These are phyloP conservation scores for Dendrolimus kikuchii DNA, from an alignment of 1,140 invertebrate species.

Conservation along the genomic window DNA sequence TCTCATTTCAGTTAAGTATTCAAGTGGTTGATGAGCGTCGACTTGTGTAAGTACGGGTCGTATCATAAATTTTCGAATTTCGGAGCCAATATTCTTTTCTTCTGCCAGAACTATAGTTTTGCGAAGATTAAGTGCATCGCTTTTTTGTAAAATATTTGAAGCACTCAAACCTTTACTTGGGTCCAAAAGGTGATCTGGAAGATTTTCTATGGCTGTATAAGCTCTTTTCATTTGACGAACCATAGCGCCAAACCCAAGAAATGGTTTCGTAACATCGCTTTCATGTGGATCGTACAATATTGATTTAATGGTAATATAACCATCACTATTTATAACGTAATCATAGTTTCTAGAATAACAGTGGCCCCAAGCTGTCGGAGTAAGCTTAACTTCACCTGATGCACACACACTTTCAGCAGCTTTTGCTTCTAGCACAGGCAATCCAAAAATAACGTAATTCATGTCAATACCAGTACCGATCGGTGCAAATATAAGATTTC, in stretches of 20 bases:
- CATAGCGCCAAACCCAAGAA: slow-evolving; percentile 42
- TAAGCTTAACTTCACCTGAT: slow-evolving; percentile 71
- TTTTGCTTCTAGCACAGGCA: slow-evolving; percentile 77
- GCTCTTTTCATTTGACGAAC: slow-evolving; percentile 48
- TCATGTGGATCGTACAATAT: slow-evolving; percentile 59
- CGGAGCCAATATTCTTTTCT: slow-evolving; percentile 62
- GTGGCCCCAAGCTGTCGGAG: slow-evolving; percentile 68
- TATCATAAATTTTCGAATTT: slow-evolving; percentile 72
- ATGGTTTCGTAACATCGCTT: slow-evolving; percentile 54
- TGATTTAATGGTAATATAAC: slow-evolving; percentile 51
- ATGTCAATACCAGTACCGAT: slow-evolving; percentile 58
- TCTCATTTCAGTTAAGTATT: slow-evolving; percentile 81
- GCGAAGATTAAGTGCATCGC: slow-evolving; percentile 62
- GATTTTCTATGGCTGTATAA: slow-evolving; percentile 36
- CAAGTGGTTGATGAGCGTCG: slow-evolving; percentile 77
- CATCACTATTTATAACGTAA: slow-evolving; percentile 38
- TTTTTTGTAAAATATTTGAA: slow-evolving; percentile 28
- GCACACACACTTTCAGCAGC: slow-evolving; percentile 54
- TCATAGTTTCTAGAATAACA: slow-evolving; percentile 66
- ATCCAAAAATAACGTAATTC: slow-evolving; percentile 76
- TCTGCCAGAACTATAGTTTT: slow-evolving; percentile 55
- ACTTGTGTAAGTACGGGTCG: slow-evolving; percentile 75
- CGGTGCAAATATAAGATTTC: slow-evolving; percentile 54
- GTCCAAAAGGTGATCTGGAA: slow-evolving; percentile 37
- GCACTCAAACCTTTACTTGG: slow-evolving; percentile 22